Evolutionary conservation across 1,140 invertebrate species (phyloP), one percentile per base, ranked within the genome.

Genomic region (Cheumatopsyche charites): DNA sequence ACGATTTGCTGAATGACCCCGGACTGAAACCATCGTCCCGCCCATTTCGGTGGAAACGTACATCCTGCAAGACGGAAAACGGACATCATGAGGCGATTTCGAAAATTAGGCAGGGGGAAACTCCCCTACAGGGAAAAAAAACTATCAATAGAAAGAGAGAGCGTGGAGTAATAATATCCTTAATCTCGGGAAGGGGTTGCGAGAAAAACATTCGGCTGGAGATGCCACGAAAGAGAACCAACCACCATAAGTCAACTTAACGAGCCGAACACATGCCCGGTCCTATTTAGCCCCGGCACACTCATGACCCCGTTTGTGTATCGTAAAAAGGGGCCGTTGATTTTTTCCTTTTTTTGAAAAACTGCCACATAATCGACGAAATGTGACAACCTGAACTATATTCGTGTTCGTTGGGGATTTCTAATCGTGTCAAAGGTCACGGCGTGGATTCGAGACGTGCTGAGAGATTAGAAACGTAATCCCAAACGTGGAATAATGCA

Each of bases 11-110:
- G 90, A 78, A 90, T 88, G 76, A 93, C 90, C 43, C 92, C 92
- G 71, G 91, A 92, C 80, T 94, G 91, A 82, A 94, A 94, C 92
- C 92, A 94, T 69, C 88, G 89, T 69, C 92, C 92, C 77, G 91
- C 88, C 92, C 92, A 94, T 70, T 87, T 86, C 62, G 86, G 83
- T 71, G 92, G 92, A 83, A 94, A 92, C 74, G 87, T 86, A 82
- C 92, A 94, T 80, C 90, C 90, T 88, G 86, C 67, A 61, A 36
- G 11, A 62, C 13, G 29, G 29, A 36, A 9, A 3, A 36, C 9
- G 29, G 9, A 9, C 9, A 36, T 36, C 62, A 21, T 25, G 26
- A 17, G 11, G 62, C 12, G n/a, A 13, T 29, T 2, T 23, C 1
- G 3, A 26, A 42, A 25, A 41, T 63, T 17, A 26, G 13, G 26